Evolutionary conservation across 1,140 invertebrate species (phyloP).

Genomic region (Diabrotica undecimpunctata): DNA sequence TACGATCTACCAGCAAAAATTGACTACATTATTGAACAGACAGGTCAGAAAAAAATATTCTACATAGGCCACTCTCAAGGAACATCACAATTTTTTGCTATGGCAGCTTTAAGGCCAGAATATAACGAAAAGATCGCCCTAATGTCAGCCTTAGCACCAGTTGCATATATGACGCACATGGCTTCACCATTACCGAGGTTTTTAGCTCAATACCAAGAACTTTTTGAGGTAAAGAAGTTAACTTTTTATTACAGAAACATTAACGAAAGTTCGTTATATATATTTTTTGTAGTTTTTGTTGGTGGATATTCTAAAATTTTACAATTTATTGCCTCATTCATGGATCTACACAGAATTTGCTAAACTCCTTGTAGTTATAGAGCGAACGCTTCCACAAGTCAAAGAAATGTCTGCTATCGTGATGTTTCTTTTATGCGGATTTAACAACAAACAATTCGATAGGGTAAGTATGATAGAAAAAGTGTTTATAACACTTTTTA

Average conservation of each 20-base stretch:
- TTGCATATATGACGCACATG: slow-evolving; percentile 57
- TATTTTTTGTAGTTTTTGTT: neutral
- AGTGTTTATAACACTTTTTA: too few species aligned
- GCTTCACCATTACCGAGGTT: slow-evolving; percentile 12
- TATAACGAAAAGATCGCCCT: slow-evolving; percentile 58
- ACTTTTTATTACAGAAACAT: neutral
- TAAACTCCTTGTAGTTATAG: too few species aligned
- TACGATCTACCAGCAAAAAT: slow-evolving; percentile 60
- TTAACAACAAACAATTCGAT: neutral
- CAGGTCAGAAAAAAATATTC: slow-evolving; percentile 28
- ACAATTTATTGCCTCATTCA: neutral
- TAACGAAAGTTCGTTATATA: neutral
- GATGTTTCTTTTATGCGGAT: neutral
- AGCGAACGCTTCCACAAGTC: too few species aligned
- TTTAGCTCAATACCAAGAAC: neutral
- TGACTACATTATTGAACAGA: slow-evolving; percentile 50
- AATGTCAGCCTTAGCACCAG: slow-evolving; percentile 65
- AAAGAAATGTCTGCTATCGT: too few species aligned
- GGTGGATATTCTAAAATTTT: neutral
- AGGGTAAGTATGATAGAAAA: too few species aligned
- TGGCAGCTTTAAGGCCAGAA: slow-evolving; percentile 59
- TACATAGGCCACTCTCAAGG: slow-evolving; percentile 51
- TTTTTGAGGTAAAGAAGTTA: slow-evolving; percentile 9
- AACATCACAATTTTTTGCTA: slow-evolving; percentile 59
- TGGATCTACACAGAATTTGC: neutral